phyloP scores from a whole-genome alignment of 2,113 vertebrate species.

The Conger conger region DNA sequence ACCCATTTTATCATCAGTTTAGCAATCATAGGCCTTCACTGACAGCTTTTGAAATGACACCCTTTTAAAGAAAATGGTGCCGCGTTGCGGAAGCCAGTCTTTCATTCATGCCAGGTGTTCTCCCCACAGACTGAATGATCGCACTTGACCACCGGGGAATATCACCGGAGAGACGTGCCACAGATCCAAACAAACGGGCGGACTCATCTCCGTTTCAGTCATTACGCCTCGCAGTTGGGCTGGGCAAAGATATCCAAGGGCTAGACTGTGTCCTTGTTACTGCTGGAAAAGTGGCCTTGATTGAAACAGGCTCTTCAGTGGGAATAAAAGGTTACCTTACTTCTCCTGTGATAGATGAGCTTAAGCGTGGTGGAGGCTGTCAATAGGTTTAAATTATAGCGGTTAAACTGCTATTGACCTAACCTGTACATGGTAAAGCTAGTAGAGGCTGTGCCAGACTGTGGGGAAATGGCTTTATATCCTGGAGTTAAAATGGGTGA shows the following conservation, averaged over 20 bases:
- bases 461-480: background rate
- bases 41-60: background rate
- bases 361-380: conserved; percentile 16
- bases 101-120: background rate
- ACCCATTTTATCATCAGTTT: background rate
- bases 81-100: background rate
- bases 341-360: background rate
- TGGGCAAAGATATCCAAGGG: background rate
- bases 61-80: background rate
- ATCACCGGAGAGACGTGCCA: background rate
- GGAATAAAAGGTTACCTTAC: background rate
- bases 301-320: background rate
- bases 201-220: background rate
- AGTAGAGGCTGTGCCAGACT: background rate
- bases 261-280: background rate
- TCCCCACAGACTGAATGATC: background rate
- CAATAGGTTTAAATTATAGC: conserved; percentile 29
- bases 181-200: background rate
- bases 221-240: background rate
- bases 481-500: no score
- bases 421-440: background rate
- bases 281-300: background rate
- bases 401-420: conserved; percentile 14
- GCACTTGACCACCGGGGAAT: background rate
- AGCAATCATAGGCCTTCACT: background rate